Percentiles rank a stretch among this genome's conserved stretches.
phyloP scores from a whole-genome alignment of 2,797 vertebrate species.

The Prunella strophiata region DNA sequence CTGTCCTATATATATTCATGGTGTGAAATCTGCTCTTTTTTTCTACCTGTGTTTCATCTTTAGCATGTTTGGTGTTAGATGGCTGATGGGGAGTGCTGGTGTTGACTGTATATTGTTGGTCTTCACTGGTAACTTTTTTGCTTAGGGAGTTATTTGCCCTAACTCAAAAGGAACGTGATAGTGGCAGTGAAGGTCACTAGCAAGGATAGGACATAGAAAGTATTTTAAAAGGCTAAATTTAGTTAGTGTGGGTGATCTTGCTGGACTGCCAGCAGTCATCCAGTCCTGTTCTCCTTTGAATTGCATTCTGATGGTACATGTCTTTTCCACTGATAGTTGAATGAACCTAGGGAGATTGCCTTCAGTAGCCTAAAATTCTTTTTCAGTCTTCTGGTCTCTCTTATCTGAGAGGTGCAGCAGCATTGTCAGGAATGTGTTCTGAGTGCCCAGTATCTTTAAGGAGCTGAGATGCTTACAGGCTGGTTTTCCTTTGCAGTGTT shows the following conservation, averaged over 20 bases:
- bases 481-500: background rate
- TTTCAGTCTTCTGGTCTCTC: background rate
- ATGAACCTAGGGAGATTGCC: background rate
- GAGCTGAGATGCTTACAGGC: background rate
- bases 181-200: constrained; percentile 28
- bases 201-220: background rate
- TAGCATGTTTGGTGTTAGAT: background rate
- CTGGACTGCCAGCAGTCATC: background rate
- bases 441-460: background rate
- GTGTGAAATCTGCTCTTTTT: background rate
- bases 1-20: background rate
- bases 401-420: background rate
- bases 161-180: background rate
- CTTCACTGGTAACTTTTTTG: background rate
- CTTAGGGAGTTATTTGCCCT: background rate
- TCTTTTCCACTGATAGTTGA: background rate
- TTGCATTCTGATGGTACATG: background rate
- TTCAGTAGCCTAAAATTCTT: background rate
- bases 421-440: rapidly evolving
- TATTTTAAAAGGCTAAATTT: constrained; percentile 63
- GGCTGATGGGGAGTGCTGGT: background rate
- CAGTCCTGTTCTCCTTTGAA: background rate
- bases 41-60: background rate
- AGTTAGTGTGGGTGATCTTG: constrained; percentile 43
- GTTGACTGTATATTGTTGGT: background rate